phyloP scores from a whole-genome alignment of 1,140 invertebrate species.

The Leptinotarsa defecta region DNA sequence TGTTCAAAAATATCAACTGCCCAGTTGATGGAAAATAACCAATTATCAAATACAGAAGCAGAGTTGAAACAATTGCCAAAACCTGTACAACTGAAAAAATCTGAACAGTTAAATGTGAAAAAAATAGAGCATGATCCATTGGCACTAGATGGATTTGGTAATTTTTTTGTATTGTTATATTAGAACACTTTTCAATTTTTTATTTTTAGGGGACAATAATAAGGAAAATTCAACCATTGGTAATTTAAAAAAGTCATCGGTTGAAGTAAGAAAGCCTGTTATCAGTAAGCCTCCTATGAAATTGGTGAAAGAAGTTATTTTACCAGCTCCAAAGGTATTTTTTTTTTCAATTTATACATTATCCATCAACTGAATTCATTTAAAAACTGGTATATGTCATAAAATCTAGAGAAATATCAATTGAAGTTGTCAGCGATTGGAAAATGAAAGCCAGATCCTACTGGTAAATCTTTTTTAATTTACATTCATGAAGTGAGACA shows the following conservation, averaged over 20 bases:
- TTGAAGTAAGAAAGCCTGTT: conserved; percentile 11
- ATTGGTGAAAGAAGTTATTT: neutral
- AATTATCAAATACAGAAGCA: neutral
- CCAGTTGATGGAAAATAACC: conserved; percentile 57
- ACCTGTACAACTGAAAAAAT: neutral
- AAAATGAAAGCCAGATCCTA: too few relatives aligned
- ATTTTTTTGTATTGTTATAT: neutral
- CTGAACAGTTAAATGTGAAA: neutral
- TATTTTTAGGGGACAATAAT: conserved; percentile 38
- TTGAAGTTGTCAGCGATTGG: too few relatives aligned
- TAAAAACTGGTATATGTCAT: too few relatives aligned
- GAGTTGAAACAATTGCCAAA: neutral
- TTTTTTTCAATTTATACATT: neutral
- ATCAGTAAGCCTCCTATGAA: conserved; percentile 19
- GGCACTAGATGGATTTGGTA: conserved; percentile 34
- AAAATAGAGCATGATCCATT: conserved; percentile 38
- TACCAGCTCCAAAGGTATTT: neutral
- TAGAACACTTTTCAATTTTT: conserved; percentile 18
- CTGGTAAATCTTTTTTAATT: too few relatives aligned
- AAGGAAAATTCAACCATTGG: conserved; percentile 35
- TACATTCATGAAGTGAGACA: too few relatives aligned
- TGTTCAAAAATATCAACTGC: conserved; percentile 63
- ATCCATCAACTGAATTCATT: too few relatives aligned
- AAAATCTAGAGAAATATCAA: too few relatives aligned
- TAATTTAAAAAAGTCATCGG: neutral